Evolutionary conservation across 1,140 invertebrate species (phyloP), one percentile per base, ranked within the genome.

Genomic region (Bombus turneri): DNA sequence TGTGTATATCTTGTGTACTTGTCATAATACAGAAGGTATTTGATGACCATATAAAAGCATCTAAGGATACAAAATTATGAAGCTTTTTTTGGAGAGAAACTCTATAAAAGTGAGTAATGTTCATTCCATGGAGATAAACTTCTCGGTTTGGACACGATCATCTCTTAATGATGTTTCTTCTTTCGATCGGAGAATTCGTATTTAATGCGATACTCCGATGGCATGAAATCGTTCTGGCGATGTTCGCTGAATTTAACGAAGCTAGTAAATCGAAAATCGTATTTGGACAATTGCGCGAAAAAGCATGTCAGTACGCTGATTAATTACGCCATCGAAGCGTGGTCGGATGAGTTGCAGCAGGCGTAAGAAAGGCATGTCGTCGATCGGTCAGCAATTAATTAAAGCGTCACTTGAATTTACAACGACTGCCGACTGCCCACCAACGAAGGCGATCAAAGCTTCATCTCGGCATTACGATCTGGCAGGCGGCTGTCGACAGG

Each of bases 321-420:
- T 90, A 90, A 90, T 90, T 90, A 85, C 88, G 78, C 71, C 66
- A 85, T 82, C 76, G 86, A 47, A 89, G 71, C 82, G 74, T 85
- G 39, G 86, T 87, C 71, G 76, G 59, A 31, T 68, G 71, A 76
- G 62, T 47, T 31, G 82, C 77, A 57, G 76, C 47, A 82, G 86
- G 47, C 76, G 86, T 86, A 90, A 90, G 88, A 90, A 90, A 74
- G 66, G 66, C 86, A 84, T 37, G 86, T 87, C 81, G 77, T 64
- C 88, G 77, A 75, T 77, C 80, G 72, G 41, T 71, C 79, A 37
- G 82, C 82, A 89, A 90, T 90, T 90, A 90, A 90, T 90, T 90
- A 90, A 85, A 85, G 88, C 89, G 88, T 90, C 89, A 90, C 88
- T 90, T 90, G 89, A 90, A 90, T 90, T 90, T 90, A 77, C 88